Conservation (phyloP, 1,140 invertebrate genomes). For the Aphidius gifuensis region DNA sequence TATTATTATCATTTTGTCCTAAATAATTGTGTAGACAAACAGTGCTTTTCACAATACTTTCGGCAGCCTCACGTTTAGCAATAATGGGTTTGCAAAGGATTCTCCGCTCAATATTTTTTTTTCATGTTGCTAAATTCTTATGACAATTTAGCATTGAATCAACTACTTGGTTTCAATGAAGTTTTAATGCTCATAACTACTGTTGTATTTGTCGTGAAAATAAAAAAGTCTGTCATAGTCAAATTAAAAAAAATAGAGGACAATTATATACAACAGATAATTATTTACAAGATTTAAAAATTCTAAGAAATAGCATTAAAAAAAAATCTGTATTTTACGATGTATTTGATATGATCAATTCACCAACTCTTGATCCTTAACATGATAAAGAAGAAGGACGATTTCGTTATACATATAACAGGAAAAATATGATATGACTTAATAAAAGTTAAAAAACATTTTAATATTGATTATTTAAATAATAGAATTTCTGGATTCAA, state of each 20-base stretch:
- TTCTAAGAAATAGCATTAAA: conserved; percentile 23
- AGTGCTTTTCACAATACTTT: no score
- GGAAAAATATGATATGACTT: background rate
- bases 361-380: background rate
- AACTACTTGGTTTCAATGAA: no score
- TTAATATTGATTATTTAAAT: conserved; percentile 3
- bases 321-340: conserved; percentile 30
- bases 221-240: conserved; percentile 23
- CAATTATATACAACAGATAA: conserved; percentile 24
- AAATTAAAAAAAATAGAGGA: conserved; percentile 16
- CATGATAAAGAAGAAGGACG: conserved; percentile 1
- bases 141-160: conserved; percentile 31
- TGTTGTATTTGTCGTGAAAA: conserved; percentile 29
- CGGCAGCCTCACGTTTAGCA: no score
- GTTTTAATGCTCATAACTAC: conserved; percentile 29
- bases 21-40: no score
- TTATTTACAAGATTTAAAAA: conserved; percentile 24
- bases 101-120: conserved; percentile 28
- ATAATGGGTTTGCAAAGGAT: no score
- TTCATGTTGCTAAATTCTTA: conserved; percentile 30
- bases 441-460: background rate
- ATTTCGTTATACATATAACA: background rate
- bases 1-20: no score
- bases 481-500: conserved; percentile 14
- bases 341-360: background rate